Evolutionary conservation across 2,888 invertebrate genomes (phyloP).

Genomic region (Thera britannica): DNA sequence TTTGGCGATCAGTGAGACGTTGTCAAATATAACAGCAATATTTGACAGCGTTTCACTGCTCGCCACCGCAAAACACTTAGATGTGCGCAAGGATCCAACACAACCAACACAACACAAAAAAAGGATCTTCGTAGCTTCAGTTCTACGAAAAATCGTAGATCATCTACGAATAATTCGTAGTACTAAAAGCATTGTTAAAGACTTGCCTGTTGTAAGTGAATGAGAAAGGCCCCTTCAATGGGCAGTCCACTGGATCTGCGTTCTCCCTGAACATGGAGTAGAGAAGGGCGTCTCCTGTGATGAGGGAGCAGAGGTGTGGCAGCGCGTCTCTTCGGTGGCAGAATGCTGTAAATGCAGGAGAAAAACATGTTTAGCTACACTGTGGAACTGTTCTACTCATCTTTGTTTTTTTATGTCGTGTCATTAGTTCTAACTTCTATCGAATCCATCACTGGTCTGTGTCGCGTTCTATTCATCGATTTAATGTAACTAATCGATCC

Average conservation of each 20-base stretch:
- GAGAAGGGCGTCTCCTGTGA: slow-evolving; percentile 94
- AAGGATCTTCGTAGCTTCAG: neutral
- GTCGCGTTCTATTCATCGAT: too few relatives aligned
- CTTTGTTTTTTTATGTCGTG: too few relatives aligned
- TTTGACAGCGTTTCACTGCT: too few relatives aligned
- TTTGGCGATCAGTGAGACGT: too few relatives aligned
- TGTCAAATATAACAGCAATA: too few relatives aligned
- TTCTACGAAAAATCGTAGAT: neutral
- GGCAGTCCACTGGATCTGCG: slow-evolving; percentile 95
- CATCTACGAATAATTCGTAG: neutral
- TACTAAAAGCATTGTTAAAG: neutral
- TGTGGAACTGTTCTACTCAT: too few relatives aligned
- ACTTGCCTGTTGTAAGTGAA: slow-evolving; percentile 93
- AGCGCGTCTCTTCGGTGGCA: slow-evolving; percentile 90
- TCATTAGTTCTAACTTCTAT: too few relatives aligned
- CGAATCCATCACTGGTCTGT: too few relatives aligned
- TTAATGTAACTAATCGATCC: too few relatives aligned
- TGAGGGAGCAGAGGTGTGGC: slow-evolving; percentile 92
- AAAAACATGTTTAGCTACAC: neutral
- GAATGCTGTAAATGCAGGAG: slow-evolving; percentile 85
- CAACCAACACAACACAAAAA: too few relatives aligned
- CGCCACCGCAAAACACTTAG: too few relatives aligned
- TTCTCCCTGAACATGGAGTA: slow-evolving; percentile 96
- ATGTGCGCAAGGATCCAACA: too few relatives aligned
- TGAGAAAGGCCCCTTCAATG: slow-evolving; percentile 93